Percentiles rank a stretch among this genome's conserved stretches.
phyloP scores from a whole-genome alignment of 2,888 invertebrate species.

The Agrotis ipsilon region DNA sequence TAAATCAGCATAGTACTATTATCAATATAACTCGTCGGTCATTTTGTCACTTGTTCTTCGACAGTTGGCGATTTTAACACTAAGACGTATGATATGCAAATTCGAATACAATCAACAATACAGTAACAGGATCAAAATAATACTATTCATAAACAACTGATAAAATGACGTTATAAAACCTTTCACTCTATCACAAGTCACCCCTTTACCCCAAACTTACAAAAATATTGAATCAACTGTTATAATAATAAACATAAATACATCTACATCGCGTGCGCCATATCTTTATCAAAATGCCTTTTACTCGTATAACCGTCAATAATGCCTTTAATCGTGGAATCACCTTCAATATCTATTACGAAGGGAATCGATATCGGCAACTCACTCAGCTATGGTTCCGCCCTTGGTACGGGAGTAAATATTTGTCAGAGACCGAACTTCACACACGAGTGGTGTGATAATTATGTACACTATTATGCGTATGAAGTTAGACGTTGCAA shows the following conservation, averaged over 20 bases:
- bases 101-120: background rate
- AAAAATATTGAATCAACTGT: conserved; percentile 27
- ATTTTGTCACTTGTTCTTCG: no score
- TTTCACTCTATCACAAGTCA: background rate
- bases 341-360: conserved; percentile 52
- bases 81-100: no score
- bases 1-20: no score
- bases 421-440: conserved; percentile 15
- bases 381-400: conserved; percentile 31
- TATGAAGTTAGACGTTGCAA: no score
- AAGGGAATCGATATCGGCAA: conserved; percentile 41
- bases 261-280: conserved; percentile 38
- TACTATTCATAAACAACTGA: background rate
- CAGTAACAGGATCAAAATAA: background rate
- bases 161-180: background rate
- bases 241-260: conserved; percentile 20
- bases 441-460: background rate
- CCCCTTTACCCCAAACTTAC: background rate
- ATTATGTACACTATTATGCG: no score
- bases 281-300: conserved; percentile 38
- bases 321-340: conserved; percentile 42
- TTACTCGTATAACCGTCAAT: conserved; percentile 35
- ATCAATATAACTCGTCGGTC: no score
- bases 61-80: no score
- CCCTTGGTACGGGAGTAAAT: conserved; percentile 24